Conservation (phyloP, 2,113 vertebrate genomes). For the Microcebus griseorufus region DNA sequence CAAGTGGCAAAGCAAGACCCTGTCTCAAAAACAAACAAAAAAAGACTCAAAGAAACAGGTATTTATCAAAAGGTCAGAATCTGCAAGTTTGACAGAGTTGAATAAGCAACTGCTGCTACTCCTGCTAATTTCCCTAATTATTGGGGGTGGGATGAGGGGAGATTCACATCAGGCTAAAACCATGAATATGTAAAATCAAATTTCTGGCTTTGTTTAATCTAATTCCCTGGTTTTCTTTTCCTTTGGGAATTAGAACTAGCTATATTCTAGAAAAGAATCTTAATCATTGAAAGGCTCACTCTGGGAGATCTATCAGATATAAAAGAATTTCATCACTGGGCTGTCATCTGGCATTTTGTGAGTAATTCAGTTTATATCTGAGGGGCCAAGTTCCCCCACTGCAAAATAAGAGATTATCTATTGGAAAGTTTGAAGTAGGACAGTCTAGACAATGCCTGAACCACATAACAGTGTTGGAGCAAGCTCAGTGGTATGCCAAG, state of each 20-base stretch:
- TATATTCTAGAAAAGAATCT: not conserved
- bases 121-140: not conserved
- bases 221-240: not conserved
- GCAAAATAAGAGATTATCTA: not conserved
- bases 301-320: not conserved
- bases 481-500: not conserved
- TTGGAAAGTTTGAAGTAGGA: not conserved
- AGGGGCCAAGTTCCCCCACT: not conserved
- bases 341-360: not conserved
- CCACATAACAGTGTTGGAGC: not conserved
- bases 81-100: not conserved
- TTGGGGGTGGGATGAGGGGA: rapidly evolving
- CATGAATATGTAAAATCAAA: not conserved
- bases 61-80: not conserved
- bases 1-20: too few relatives aligned
- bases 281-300: not conserved
- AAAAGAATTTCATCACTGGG: not conserved
- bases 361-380: not conserved
- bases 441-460: not conserved
- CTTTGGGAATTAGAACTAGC: not conserved
- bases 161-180: not conserved
- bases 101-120: not conserved
- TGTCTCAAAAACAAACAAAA: too few relatives aligned
- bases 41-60: not conserved
- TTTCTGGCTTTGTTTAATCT: not conserved